These are phyloP conservation scores for Stomatorhinus ivindoensis DNA, from an alignment of 2,113 vertebrate species.

Conservation along the genomic window DNA sequence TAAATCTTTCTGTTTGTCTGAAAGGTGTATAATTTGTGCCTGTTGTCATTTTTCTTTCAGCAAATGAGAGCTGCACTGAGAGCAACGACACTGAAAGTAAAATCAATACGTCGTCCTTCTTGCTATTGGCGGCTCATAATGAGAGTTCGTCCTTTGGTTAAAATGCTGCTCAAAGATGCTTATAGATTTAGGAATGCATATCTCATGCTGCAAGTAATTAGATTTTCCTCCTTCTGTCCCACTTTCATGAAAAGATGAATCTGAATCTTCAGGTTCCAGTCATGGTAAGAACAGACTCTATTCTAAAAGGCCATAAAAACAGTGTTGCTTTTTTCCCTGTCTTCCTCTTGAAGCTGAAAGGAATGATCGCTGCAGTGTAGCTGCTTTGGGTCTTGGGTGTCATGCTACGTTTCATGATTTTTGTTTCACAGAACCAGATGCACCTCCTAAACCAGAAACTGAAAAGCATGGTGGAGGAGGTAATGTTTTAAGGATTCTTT, in stretches of 20 bases:
- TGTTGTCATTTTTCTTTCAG: slow-evolving; percentile 7
- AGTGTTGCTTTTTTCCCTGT: background rate
- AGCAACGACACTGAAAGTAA: slow-evolving; percentile 25
- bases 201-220: background rate
- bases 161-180: background rate
- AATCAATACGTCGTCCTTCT: slow-evolving; percentile 16
- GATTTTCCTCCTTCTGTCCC: background rate
- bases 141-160: background rate
- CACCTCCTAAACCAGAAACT: background rate
- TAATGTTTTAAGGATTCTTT: background rate
- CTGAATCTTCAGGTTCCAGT: slow-evolving; percentile 12
- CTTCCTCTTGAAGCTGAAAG: background rate
- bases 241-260: slow-evolving; percentile 34
- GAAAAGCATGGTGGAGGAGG: slow-evolving; percentile 32
- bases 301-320: background rate
- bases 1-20: background rate
- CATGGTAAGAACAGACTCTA: slow-evolving; percentile 30
- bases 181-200: background rate
- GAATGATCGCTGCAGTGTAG: background rate
- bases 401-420: background rate
- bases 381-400: background rate
- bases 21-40: background rate
- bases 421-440: slow-evolving; percentile 19
- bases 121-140: background rate
- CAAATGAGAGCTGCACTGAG: slow-evolving; percentile 26